Evolutionary conservation across 2,113 vertebrate genomes (phyloP).

Genomic region (Diphyllodes magnificus): DNA sequence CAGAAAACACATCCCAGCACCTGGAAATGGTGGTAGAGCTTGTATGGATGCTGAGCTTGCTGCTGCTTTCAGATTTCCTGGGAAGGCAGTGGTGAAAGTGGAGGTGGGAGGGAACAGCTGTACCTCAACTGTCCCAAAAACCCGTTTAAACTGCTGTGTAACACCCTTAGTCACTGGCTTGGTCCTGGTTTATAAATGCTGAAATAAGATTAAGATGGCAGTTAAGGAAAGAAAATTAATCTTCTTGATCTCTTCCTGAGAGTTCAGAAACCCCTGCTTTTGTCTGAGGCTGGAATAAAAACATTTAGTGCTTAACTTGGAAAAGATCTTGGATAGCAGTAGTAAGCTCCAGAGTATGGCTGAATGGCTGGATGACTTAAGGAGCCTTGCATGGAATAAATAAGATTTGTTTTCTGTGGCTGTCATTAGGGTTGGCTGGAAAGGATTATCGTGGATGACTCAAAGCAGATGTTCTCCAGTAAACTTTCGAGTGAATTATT

Average conservation of each 20-base stretch:
- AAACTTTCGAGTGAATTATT: neutral
- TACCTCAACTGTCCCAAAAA: neutral
- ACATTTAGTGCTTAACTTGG: neutral
- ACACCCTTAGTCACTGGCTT: neutral
- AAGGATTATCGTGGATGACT: neutral
- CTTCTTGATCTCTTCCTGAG: neutral
- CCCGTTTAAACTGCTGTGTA: neutral
- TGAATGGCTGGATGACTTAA: neutral
- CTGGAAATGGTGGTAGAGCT: fast-evolving
- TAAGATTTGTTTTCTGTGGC: constrained; percentile 29
- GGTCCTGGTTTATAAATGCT: neutral
- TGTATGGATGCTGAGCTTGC: neutral
- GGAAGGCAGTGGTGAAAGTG: neutral
- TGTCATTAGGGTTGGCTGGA: constrained; percentile 9
- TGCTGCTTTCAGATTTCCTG: neutral
- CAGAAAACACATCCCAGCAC: neutral
- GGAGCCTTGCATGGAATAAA: constrained; percentile 17
- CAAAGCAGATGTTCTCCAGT: constrained; percentile 43
- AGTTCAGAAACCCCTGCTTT: neutral
- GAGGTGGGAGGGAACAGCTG: neutral
- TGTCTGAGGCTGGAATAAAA: neutral
- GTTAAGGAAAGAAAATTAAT: neutral
- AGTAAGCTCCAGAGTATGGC: neutral
- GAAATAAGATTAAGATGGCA: neutral
- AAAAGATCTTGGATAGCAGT: neutral